Conservation (phyloP, 2,888 invertebrate genomes). For the Laothoe populi region DNA sequence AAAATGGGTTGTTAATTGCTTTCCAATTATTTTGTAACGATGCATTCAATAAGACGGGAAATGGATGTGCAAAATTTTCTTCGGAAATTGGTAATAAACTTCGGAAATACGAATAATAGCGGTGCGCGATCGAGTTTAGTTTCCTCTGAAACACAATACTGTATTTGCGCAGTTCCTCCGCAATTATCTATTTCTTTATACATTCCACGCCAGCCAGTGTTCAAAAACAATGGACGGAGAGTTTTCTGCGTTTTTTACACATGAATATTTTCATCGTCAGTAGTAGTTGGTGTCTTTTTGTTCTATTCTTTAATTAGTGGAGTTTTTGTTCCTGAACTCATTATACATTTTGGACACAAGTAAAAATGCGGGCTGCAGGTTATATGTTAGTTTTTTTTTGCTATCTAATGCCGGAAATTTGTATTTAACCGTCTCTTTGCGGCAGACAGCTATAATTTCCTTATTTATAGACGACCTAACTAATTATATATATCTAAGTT, state of each 20-base stretch:
- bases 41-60: neutral
- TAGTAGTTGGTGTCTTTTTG: neutral
- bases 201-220: constrained; percentile 4
- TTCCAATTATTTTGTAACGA: neutral
- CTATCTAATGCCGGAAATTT: too few relatives aligned
- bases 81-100: neutral
- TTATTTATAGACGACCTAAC: too few relatives aligned
- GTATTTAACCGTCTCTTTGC: too few relatives aligned
- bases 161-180: neutral
- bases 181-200: constrained; percentile 9
- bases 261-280: constrained; percentile 12
- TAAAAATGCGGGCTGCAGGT: neutral
- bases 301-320: constrained; percentile 5
- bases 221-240: constrained; percentile 10
- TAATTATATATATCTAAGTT: too few relatives aligned
- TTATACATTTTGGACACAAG: neutral
- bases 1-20: neutral
- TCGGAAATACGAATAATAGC: neutral
- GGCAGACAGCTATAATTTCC: too few relatives aligned
- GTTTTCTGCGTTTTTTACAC: constrained; percentile 20
- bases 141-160: neutral
- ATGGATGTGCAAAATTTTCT: neutral
- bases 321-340: neutral
- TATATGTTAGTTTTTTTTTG: neutral
- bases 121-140: neutral